phyloP scores from a whole-genome alignment of 2,888 invertebrate species.

The Hypomecis atomaria region DNA sequence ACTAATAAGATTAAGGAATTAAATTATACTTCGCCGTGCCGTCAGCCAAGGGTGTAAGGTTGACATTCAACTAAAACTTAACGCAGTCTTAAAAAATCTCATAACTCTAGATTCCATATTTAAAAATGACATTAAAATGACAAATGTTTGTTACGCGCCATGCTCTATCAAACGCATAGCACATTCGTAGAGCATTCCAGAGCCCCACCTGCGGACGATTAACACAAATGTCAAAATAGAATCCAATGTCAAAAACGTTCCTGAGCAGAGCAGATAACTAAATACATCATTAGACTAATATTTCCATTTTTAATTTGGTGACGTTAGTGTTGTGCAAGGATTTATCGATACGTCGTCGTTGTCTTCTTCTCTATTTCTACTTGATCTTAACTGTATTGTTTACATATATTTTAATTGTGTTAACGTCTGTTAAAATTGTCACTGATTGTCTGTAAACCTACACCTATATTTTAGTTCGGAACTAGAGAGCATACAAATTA shows the following conservation, averaged over 20 bases:
- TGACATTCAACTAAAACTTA: background rate
- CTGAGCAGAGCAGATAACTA: slow-evolving; percentile 56
- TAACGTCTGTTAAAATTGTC: too few relatives aligned
- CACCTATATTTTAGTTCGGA: too few relatives aligned
- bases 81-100: background rate
- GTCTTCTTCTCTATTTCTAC: too few relatives aligned
- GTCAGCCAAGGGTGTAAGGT: too few relatives aligned
- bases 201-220: slow-evolving; percentile 76
- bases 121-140: slow-evolving; percentile 48
- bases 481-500: too few relatives aligned
- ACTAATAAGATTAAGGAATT: too few relatives aligned
- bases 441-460: too few relatives aligned
- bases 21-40: too few relatives aligned
- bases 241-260: slow-evolving; percentile 70
- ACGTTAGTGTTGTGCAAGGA: slow-evolving; percentile 55
- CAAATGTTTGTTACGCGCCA: slow-evolving; percentile 41
- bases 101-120: slow-evolving; percentile 17
- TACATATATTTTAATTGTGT: too few relatives aligned
- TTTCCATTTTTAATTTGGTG: slow-evolving; percentile 36
- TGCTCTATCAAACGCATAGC: slow-evolving; percentile 44
- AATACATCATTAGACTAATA: slow-evolving; percentile 44
- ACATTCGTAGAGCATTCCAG: slow-evolving; percentile 49
- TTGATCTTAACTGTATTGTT: too few relatives aligned
- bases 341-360: slow-evolving; percentile 2
- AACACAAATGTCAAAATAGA: slow-evolving; percentile 81